These are phyloP conservation scores for Hypanus sabinus DNA, from an alignment of 2,113 vertebrate species.

Conservation along the genomic window DNA sequence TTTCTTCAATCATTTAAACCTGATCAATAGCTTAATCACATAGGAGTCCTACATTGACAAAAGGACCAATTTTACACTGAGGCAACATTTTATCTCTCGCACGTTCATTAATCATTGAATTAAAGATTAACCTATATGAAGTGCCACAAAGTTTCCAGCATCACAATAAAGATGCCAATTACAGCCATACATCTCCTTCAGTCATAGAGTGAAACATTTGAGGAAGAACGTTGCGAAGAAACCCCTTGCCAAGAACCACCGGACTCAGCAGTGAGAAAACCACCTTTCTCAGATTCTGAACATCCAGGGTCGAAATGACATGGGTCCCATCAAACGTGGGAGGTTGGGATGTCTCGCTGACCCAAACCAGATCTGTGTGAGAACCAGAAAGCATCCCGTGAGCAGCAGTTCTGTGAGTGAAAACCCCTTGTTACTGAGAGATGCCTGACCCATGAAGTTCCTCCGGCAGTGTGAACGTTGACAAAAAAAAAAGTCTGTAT, in stretches of 20 bases:
- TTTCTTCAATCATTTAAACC: neutral
- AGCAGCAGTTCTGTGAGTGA: too few species aligned
- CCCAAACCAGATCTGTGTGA: too few species aligned
- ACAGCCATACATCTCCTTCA: neutral
- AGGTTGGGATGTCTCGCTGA: too few species aligned
- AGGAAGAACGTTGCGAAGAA: neutral
- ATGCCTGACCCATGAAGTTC: too few species aligned
- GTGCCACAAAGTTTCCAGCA: neutral
- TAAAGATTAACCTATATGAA: neutral
- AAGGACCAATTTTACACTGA: neutral
- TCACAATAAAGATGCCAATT: neutral
- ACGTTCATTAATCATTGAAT: too few species aligned
- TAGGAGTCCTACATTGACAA: neutral
- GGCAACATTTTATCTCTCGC: neutral
- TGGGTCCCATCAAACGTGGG: too few species aligned
- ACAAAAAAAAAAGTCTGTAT: too few species aligned
- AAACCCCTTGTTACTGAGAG: too few species aligned
- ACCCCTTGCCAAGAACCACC: too few species aligned
- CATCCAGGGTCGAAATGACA: too few species aligned
- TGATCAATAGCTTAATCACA: conserved; percentile 22
- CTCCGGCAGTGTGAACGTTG: too few species aligned
- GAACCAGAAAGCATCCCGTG: too few species aligned
- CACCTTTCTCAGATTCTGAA: neutral
- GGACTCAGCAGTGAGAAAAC: neutral
- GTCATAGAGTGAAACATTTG: neutral